A percentile compares a stretch with the other conserved stretches of the same genome.
Conservation (phyloP, 2,113 vertebrate genomes). For the Osmerus mordax region DNA sequence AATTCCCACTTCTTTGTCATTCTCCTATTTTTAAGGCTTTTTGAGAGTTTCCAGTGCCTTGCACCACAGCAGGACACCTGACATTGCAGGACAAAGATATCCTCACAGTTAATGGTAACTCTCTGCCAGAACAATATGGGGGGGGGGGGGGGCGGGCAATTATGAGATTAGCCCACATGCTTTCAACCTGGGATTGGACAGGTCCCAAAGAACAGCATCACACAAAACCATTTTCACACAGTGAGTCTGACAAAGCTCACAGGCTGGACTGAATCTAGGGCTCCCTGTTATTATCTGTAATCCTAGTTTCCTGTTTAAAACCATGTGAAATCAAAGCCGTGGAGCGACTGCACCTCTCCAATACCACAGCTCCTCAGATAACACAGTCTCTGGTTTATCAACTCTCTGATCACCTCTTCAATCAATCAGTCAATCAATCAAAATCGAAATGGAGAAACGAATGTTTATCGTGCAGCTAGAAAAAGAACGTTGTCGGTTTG, state of each 20-base stretch:
- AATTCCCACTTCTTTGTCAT: conserved; percentile 53
- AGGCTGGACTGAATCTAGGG: conserved; percentile 65
- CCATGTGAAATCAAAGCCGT: conserved; percentile 65
- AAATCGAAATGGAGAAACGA: not conserved
- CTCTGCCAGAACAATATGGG: conserved; percentile 80
- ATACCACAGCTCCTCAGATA: conserved; percentile 58
- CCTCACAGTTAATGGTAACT: conserved; percentile 77
- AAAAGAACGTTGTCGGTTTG: conserved; percentile 31
- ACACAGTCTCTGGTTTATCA: conserved; percentile 60
- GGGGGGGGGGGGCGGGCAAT: conserved; percentile 72
- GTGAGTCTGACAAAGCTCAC: conserved; percentile 64
- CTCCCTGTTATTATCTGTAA: conserved; percentile 72
- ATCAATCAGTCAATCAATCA: conserved; percentile 11
- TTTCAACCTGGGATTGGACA: conserved; percentile 76
- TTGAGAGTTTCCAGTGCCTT: conserved; percentile 35
- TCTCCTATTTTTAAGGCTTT: conserved; percentile 28
- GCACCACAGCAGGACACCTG: conserved; percentile 68
- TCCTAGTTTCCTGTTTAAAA: conserved; percentile 72
- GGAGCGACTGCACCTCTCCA: conserved; percentile 55
- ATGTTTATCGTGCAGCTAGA: too few relatives aligned
- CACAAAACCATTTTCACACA: conserved; percentile 75
- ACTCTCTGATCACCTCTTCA: conserved; percentile 41
- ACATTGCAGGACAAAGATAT: conserved; percentile 73
- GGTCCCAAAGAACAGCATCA: conserved; percentile 76
- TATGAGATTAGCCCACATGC: conserved; percentile 83